Base-by-base conservation (phyloP, 2,888 invertebrate species). In the Lycaena phlaeas region DNA sequence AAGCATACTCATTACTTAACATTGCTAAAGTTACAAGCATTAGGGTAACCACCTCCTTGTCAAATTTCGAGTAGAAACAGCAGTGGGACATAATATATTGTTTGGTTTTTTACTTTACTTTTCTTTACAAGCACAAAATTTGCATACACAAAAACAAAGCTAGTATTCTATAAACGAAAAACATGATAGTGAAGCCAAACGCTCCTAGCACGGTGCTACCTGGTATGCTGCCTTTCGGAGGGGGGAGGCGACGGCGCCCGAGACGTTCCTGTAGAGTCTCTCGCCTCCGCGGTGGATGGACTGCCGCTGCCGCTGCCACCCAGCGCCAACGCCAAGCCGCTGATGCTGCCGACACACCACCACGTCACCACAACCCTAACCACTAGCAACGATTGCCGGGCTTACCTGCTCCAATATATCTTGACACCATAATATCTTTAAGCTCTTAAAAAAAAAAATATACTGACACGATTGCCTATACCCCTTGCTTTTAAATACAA, bases 261-360 rank as follows among this genome's bases (percentile, higher is more conserved):
- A 49, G 81, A 78, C 14, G 79, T 71, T 51, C 77, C 73, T 50
- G 78, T 76, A 59, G 74, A 77, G 61, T 60, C 60, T 17, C 62
- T 71, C 56, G 64, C 64, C 50, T 71, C 74, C 41, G 65, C 50
- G 52, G 61, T 48, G 45, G 68, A 63, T 15, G 79, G 79, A 46
- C 78, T 81, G 70, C 76, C 75, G 29, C 71, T 64, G 47, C 79
- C 68, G 71, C 76, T 81, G 60, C 84, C 69, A 52, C 84, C 85
- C 61, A 86, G 77, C 69, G 86, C 86, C 81, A 85, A 57, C 75
- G 86, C 86, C 85, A 86, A 57, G 64, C 86, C 86, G 82, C 69
- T 82, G 79, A 86, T 85, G 74, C 86, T 86, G 85, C 66, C 74
- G 79, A 85, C 77, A 84, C 84, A 82, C 64, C 74, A 78, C 79